phyloP scores from a whole-genome alignment of 2,888 invertebrate genomes.

The Nasonia oneida region DNA sequence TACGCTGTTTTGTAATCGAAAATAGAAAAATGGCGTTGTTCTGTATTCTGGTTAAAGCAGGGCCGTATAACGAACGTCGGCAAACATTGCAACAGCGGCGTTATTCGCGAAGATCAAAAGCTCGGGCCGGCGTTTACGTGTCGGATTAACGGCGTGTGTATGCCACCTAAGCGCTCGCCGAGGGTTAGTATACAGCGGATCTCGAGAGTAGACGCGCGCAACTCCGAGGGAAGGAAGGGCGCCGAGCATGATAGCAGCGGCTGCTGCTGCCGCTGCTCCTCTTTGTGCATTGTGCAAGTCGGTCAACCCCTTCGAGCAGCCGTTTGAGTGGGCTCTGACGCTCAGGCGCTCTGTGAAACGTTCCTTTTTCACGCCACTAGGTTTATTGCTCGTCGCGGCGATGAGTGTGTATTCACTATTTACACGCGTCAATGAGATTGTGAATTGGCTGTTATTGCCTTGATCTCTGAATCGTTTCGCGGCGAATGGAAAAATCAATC shows the following conservation, averaged over 20 bases:
- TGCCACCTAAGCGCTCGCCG: not conserved
- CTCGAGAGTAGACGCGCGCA: not conserved
- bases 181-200: not conserved
- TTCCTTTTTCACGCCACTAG: not conserved
- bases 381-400: not conserved
- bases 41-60: too few relatives aligned
- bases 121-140: not conserved
- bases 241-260: not conserved
- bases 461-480: not conserved
- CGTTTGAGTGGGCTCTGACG: not conserved
- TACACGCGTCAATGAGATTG: not conserved
- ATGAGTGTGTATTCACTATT: not conserved
- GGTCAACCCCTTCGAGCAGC: constrained; percentile 4
- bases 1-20: too few relatives aligned
- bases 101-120: not conserved
- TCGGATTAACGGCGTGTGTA: constrained; percentile 1
- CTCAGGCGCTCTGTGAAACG: not conserved
- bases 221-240: not conserved
- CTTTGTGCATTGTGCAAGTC: constrained; percentile 1
- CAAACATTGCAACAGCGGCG: not conserved
- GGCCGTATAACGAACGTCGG: not conserved
- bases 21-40: not conserved
- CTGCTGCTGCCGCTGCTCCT: not conserved
- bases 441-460: not conserved
- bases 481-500: not conserved